phyloP scores from a whole-genome alignment of 2,888 invertebrate species.

The Elysia crispata region DNA sequence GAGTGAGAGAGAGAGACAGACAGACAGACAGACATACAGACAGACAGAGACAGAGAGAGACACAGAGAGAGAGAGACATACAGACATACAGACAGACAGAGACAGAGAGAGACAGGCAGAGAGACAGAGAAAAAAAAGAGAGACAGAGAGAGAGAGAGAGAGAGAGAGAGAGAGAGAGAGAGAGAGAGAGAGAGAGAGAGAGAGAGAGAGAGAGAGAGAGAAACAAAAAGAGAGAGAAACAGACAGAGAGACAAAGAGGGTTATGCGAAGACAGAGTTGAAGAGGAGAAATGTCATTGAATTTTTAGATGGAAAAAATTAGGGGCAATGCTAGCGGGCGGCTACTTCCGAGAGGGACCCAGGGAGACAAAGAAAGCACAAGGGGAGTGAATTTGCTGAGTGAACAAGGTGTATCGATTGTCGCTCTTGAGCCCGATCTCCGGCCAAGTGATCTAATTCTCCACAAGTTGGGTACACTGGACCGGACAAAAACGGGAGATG shows the following conservation, averaged over 20 bases:
- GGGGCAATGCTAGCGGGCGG: too few relatives aligned
- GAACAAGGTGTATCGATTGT: too few relatives aligned
- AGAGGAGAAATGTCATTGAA: not conserved
- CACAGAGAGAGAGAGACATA: not conserved
- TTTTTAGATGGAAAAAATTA: too few relatives aligned
- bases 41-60: not conserved
- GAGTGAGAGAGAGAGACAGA: too few relatives aligned
- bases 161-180: not conserved
- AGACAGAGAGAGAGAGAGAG: conserved; percentile 23
- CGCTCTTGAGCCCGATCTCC: too few relatives aligned
- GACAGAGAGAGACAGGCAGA: not conserved
- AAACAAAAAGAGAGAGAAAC: not conserved
- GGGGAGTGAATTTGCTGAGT: too few relatives aligned
- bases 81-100: not conserved
- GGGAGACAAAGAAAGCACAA: too few relatives aligned
- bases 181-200: conserved; percentile 29
- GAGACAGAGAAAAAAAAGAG: not conserved
- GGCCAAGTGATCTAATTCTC: too few relatives aligned
- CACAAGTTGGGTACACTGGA: too few relatives aligned
- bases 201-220: conserved; percentile 42
- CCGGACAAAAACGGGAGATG: too few relatives aligned
- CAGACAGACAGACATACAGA: not conserved
- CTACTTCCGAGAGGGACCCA: too few relatives aligned
- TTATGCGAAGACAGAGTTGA: not conserved
- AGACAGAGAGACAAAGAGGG: not conserved